Percentiles rank a stretch among this genome's conserved stretches.
These are phyloP conservation scores for Stratiomys singularior DNA, from an alignment of 2,888 invertebrate genomes.

Conservation along the genomic window DNA sequence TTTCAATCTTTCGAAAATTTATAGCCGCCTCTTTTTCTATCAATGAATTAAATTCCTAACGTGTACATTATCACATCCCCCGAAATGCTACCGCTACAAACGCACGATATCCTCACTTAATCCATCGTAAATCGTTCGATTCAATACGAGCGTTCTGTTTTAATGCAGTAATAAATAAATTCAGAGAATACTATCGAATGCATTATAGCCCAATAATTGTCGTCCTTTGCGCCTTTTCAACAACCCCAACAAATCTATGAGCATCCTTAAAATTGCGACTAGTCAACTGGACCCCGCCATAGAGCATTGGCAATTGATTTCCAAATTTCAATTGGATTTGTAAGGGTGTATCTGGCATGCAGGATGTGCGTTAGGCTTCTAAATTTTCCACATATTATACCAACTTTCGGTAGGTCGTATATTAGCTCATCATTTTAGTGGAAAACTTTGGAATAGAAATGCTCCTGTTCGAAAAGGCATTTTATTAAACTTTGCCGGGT, in stretches of 20 bases:
- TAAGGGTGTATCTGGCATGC: background rate
- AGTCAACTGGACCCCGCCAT: background rate
- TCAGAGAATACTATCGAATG: conserved; percentile 27
- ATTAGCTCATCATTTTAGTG: conserved; percentile 38
- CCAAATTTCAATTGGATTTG: conserved; percentile 22
- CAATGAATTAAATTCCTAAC: conserved; percentile 45
- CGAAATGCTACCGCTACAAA: background rate
- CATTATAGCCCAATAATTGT: conserved; percentile 44
- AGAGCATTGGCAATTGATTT: conserved; percentile 24
- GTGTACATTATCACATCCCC: conserved; percentile 26
- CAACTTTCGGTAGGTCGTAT: conserved; percentile 22
- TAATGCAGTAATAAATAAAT: conserved; percentile 44
- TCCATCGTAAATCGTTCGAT: conserved; percentile 18
- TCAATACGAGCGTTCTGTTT: conserved; percentile 24
- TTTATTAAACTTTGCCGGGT: conserved; percentile 34
- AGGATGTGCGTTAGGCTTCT: background rate
- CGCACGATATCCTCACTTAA: background rate
- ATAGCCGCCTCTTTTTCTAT: conserved; percentile 39
- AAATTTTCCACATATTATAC: conserved; percentile 27
- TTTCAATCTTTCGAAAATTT: conserved; percentile 35
- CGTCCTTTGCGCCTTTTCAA: conserved; percentile 9
- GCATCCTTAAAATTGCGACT: background rate
- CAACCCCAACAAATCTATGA: background rate
- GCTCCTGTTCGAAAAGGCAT: conserved; percentile 30
- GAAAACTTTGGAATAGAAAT: conserved; percentile 41